Evolutionary conservation across 2,797 vertebrate species (phyloP), one percentile per base, ranked within the genome.

Genomic region (Anabas testudineus): DNA sequence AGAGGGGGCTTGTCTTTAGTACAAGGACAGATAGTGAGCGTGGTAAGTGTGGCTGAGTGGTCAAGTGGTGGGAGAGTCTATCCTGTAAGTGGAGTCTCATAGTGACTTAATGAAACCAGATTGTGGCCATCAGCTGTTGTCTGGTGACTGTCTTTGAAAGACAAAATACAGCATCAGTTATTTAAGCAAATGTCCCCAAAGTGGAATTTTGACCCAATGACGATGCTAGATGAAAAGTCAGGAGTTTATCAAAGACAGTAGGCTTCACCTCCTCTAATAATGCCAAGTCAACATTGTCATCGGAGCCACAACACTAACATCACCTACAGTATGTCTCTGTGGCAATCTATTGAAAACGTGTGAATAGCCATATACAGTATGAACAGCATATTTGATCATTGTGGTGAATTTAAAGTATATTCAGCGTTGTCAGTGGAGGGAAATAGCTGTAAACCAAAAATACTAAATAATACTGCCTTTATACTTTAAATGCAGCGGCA

Each of bases 1-100:
- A 30, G 62, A 65, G 9, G 49, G n/a, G 19, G 53, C 81, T 71
- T 71, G 66, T 82, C 64, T 73, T 80, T 22, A 46, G 74, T 37
- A 42, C 67, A 65, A 67, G 67, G 80, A 62, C 51, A 54, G 62
- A 66, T 19, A 30, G 65, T 10, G 49, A 66, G 59, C 63, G 55
- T n/a, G 32, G 51, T 67, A 36, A 53, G 28, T 39, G 45, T 63
- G 45, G 58, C 62, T 47, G 48, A 71, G 48, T 62, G 58, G 42
- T 52, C 36, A 42, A 66, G 62, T 55, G 36, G 49, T 32, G 47
- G 63, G 22, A 48, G 67, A 62, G 60, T 66, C 46, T 24, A 4
- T 24, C 24, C 60, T 51, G 12, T 67, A 39, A 72, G 26, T 61
- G 47, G 49, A 64, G 54, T 14, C 46, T 48, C 36, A 15, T 15